phyloP scores from a whole-genome alignment of 2,797 vertebrate species.

The Macroramphosus scolopax region DNA sequence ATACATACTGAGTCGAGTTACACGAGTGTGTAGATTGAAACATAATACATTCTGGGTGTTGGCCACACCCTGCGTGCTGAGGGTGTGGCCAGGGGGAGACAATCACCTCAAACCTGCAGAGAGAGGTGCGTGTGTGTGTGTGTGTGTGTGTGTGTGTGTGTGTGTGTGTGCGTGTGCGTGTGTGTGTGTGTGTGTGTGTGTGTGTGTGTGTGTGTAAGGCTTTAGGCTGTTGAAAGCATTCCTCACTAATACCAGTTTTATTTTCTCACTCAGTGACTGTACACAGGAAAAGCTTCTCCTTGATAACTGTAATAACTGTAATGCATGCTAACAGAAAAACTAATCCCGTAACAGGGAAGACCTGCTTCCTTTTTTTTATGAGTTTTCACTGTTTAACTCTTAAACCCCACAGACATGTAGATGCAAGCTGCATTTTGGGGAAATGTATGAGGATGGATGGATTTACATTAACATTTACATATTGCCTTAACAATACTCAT shows the following conservation, averaged over 20 bases:
- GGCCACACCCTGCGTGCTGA: constrained; percentile 48
- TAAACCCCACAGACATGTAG: not conserved
- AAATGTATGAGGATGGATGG: too few relatives aligned
- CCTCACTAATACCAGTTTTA: constrained; percentile 37
- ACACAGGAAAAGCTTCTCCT: constrained; percentile 3
- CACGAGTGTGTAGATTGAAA: constrained; percentile 41
- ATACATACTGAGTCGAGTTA: constrained; percentile 9
- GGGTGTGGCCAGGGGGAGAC: constrained; percentile 15
- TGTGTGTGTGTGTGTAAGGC: constrained; percentile 1
- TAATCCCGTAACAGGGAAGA: too few relatives aligned
- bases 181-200: constrained; percentile 10
- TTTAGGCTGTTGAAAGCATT: constrained; percentile 11
- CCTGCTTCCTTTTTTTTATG: not conserved
- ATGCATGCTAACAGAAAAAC: too few relatives aligned
- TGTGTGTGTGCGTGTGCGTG: too few relatives aligned
- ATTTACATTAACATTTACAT: too few relatives aligned
- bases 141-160: too few relatives aligned
- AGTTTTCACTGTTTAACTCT: not conserved
- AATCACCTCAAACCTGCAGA: constrained; percentile 17
- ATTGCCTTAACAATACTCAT: too few relatives aligned
- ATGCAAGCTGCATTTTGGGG: not conserved
- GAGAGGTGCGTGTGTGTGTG: too few relatives aligned
- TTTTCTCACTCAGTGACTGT: constrained; percentile 12
- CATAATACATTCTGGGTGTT: constrained; percentile 49
- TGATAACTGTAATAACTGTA: not conserved